These are phyloP conservation scores for Oikopleura dioica DNA, from an alignment of 23 tunicate species.

Conservation along the genomic window DNA sequence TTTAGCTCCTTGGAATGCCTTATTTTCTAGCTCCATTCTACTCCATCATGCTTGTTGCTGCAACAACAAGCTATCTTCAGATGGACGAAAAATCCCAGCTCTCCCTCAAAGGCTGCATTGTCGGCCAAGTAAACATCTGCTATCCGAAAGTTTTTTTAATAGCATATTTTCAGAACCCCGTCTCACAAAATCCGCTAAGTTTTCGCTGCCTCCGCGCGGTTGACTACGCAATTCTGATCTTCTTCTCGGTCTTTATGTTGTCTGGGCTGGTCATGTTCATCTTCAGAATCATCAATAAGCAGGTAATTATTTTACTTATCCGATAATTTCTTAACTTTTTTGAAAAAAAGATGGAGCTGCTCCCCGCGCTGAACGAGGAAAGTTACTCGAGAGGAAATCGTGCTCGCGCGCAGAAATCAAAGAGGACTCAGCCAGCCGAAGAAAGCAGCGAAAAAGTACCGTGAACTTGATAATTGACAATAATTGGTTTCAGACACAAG, in stretches of 20 bases:
- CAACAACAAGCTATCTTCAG: background rate
- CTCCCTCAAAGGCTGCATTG: background rate
- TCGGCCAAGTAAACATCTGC: too few relatives aligned
- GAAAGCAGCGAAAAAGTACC: too few relatives aligned
- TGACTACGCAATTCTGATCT: background rate
- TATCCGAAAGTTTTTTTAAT: too few relatives aligned
- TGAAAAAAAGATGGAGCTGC: too few relatives aligned
- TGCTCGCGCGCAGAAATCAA: too few relatives aligned
- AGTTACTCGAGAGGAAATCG: too few relatives aligned
- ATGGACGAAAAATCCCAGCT: slow-evolving; percentile 3
- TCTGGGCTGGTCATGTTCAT: background rate
- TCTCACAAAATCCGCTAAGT: background rate
- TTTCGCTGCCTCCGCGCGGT: background rate
- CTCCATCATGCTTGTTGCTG: background rate
- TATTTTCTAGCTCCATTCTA: slow-evolving; percentile 7
- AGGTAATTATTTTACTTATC: too few relatives aligned
- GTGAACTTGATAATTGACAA: too few relatives aligned
- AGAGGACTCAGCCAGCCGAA: too few relatives aligned
- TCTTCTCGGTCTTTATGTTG: background rate
- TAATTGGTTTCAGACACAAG: too few relatives aligned
- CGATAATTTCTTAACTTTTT: too few relatives aligned
- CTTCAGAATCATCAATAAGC: background rate
- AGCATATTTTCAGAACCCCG: slow-evolving; percentile 11
- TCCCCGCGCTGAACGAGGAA: too few relatives aligned
- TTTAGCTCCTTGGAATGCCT: background rate